Conservation (phyloP, 2,113 vertebrate genomes). For the Poecile atricapillus region DNA sequence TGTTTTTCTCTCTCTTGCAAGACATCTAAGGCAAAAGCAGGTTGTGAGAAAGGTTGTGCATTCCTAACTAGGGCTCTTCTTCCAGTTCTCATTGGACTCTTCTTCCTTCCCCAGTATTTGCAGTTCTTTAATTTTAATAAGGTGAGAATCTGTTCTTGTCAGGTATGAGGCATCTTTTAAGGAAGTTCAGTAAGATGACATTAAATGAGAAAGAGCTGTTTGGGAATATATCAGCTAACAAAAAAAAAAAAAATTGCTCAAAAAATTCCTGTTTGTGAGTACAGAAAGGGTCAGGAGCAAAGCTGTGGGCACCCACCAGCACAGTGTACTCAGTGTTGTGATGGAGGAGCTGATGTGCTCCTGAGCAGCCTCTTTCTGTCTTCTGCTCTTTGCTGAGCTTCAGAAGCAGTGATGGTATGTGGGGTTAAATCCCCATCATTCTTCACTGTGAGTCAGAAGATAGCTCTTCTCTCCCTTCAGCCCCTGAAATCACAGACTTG, state of each 20-base stretch:
- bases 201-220: not conserved
- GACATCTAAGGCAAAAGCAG: not conserved
- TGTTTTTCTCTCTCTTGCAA: not conserved
- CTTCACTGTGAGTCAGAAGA: not conserved
- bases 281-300: not conserved
- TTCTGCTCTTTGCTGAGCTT: not conserved
- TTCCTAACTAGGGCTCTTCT: not conserved
- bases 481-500: not conserved
- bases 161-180: not conserved
- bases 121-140: not conserved
- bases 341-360: not conserved
- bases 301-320: not conserved
- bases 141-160: not conserved
- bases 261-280: not conserved
- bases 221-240: not conserved
- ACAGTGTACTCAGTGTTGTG: not conserved
- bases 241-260: not conserved
- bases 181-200: not conserved
- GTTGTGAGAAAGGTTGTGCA: not conserved
- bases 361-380: not conserved
- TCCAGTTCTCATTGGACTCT: not conserved
- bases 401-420: not conserved
- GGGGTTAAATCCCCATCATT: not conserved
- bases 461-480: not conserved
- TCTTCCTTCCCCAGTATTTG: not conserved